Evolutionary conservation across 2,113 vertebrate species (phyloP).

Genomic region (Leucosticte australis): DNA sequence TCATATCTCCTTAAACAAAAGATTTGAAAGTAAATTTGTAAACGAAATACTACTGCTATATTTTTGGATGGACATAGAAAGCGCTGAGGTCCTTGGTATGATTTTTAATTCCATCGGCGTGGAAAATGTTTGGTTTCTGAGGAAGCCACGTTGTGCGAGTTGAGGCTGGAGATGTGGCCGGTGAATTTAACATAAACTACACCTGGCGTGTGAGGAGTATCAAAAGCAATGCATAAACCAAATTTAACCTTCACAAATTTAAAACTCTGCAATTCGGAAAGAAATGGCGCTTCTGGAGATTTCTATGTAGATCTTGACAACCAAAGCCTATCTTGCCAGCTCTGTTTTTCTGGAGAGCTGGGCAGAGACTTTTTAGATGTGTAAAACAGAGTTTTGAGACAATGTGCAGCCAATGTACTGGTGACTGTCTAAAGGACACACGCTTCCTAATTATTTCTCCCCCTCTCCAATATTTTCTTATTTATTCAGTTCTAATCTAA

Average conservation of each 20-base stretch:
- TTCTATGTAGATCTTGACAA: neutral
- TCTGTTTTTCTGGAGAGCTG: neutral
- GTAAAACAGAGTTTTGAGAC: neutral
- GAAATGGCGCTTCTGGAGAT: neutral
- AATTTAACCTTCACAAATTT: neutral
- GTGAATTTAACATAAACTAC: neutral
- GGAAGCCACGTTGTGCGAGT: neutral
- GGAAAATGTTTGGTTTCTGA: neutral
- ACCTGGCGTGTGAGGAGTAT: neutral
- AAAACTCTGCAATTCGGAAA: neutral
- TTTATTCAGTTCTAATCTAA: constrained; percentile 8
- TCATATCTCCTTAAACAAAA: neutral
- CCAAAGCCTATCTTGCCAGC: neutral
- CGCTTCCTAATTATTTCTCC: neutral
- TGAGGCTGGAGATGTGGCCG: neutral
- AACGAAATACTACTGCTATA: neutral
- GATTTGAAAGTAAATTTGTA: neutral
- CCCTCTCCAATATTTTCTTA: neutral
- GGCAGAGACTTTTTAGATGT: neutral
- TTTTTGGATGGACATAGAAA: neutral
- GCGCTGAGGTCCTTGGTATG: neutral
- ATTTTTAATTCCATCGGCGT: neutral
- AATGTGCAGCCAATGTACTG: neutral
- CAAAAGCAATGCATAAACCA: neutral
- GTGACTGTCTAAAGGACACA: neutral